Conservation (phyloP, 2,113 vertebrate genomes). For the Oreamnos americanus region DNA sequence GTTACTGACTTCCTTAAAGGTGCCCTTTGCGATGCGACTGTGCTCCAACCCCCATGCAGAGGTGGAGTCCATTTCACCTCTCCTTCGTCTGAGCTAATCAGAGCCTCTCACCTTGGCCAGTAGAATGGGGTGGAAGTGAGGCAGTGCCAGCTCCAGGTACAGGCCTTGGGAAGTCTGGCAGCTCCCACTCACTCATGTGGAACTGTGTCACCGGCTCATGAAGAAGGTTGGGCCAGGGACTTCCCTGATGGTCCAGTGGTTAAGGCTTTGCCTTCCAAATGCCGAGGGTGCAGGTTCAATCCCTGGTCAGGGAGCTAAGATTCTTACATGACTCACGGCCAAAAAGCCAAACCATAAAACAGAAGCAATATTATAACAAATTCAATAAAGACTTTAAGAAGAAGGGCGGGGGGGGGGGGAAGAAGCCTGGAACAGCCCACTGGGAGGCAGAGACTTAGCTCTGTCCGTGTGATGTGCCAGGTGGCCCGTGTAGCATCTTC, state of each 20-base stretch:
- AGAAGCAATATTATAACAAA: background rate
- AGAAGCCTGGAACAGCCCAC: background rate
- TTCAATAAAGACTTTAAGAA: background rate
- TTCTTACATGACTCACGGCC: background rate
- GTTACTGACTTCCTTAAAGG: background rate
- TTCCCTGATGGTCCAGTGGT: background rate
- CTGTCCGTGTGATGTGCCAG: fast-evolving
- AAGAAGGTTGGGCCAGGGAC: background rate
- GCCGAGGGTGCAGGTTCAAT: background rate
- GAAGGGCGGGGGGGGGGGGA: fast-evolving
- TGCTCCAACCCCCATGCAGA: background rate
- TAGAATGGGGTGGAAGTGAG: background rate
- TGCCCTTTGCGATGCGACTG: fast-evolving
- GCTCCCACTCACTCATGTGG: background rate
- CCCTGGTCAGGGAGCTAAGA: background rate
- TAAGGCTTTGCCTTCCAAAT: background rate
- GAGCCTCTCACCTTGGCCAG: background rate
- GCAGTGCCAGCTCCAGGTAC: background rate
- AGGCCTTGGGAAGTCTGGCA: background rate
- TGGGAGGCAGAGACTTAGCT: no score
- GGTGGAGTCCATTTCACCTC: background rate
- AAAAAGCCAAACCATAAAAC: background rate
- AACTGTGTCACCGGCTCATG: fast-evolving
- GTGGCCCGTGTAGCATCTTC: background rate
- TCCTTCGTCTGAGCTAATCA: background rate